Evolutionary conservation across 2,113 vertebrate species (phyloP).

Genomic region (Lutjanus erythropterus): DNA sequence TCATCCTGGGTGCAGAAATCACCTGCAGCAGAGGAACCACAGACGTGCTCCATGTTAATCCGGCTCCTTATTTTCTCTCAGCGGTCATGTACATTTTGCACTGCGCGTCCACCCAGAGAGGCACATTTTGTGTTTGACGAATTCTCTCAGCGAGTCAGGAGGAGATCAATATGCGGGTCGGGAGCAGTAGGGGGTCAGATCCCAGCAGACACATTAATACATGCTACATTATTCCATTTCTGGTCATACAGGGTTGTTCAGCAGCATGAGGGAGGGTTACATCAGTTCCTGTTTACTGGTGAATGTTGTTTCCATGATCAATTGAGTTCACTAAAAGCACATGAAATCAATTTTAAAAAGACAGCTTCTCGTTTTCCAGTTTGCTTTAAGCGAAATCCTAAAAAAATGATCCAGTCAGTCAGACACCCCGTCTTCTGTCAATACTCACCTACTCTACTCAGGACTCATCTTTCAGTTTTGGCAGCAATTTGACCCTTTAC

Average conservation of each 20-base stretch:
- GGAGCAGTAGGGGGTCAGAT: slow-evolving; percentile 3
- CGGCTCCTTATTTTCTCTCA: background rate
- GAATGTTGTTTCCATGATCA: slow-evolving; percentile 49
- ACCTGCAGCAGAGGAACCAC: slow-evolving; percentile 78
- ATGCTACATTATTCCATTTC: slow-evolving; percentile 18
- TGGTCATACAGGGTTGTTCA: slow-evolving; percentile 1
- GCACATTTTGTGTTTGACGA: background rate
- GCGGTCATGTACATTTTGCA: no score
- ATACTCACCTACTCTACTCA: background rate
- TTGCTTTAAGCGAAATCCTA: slow-evolving; percentile 5
- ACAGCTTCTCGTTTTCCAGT: background rate
- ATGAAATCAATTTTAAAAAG: slow-evolving; percentile 31
- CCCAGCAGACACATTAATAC: slow-evolving; percentile 7
- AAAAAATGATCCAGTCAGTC: background rate
- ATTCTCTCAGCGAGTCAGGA: background rate
- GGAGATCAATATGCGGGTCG: slow-evolving; percentile 9
- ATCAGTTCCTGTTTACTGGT: slow-evolving; percentile 51
- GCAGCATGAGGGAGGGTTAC: slow-evolving; percentile 19
- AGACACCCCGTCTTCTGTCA: background rate
- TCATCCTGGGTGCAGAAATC: slow-evolving; percentile 95
- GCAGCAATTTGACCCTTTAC: background rate
- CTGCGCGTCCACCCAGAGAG: background rate
- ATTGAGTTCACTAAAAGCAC: slow-evolving; percentile 36
- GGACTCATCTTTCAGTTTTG: background rate
- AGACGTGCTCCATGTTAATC: slow-evolving; percentile 8